Evolutionary conservation across 2,113 vertebrate genomes (phyloP).

Genomic region (Notarius lentiginosus): DNA sequence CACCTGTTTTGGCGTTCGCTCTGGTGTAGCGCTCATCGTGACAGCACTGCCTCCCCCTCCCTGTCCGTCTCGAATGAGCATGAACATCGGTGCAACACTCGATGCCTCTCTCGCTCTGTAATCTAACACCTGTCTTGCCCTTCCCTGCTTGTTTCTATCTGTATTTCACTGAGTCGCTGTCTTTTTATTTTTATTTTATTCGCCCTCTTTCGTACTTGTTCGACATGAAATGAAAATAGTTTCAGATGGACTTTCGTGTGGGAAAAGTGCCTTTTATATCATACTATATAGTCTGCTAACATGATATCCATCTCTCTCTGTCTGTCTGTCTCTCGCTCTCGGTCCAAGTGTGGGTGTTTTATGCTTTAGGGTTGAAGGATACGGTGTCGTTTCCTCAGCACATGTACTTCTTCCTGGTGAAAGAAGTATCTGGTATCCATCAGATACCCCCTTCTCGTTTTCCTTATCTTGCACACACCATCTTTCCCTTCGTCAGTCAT

Average conservation of each 20-base stretch:
- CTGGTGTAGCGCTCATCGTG: constrained; percentile 57
- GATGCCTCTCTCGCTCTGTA: constrained; percentile 55
- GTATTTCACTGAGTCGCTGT: neutral
- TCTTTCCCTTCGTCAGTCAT: constrained; percentile 23
- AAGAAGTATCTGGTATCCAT: constrained; percentile 34
- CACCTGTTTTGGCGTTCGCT: constrained; percentile 74
- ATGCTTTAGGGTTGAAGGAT: constrained; percentile 43
- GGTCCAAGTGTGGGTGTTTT: constrained; percentile 46
- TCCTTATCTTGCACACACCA: constrained; percentile 50
- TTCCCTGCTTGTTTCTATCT: constrained; percentile 11
- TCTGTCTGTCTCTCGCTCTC: constrained; percentile 3
- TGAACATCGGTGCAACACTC: constrained; percentile 71
- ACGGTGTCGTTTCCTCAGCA: constrained; percentile 35
- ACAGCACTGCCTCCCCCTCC: constrained; percentile 54
- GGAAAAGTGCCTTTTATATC: neutral
- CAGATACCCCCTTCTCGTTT: constrained; percentile 47
- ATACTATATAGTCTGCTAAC: neutral
- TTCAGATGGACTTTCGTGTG: neutral
- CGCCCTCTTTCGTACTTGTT: neutral
- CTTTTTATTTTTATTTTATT: neutral
- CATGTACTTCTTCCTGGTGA: constrained; percentile 50
- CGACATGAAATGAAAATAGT: neutral
- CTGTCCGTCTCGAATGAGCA: constrained; percentile 74
- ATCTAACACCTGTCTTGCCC: constrained; percentile 47
- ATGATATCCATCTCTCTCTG: neutral